Base-by-base conservation (phyloP, 2,113 vertebrate species). In the Forbesichthys agassizii region DNA sequence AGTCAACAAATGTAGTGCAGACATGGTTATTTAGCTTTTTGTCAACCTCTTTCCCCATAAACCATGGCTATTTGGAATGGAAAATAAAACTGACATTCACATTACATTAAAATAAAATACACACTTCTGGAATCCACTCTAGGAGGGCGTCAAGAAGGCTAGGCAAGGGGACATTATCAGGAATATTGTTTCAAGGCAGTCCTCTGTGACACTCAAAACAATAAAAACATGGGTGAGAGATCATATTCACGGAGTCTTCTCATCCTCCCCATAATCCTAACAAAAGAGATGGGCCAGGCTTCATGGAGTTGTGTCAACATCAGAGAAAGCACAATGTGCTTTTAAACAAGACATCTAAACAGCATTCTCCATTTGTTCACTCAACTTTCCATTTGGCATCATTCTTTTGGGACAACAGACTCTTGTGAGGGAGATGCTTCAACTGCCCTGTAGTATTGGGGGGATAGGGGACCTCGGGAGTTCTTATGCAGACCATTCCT, bases 1-100 rank as follows among this genome's bases (percentile, higher is more conserved):
- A 79, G 78, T 86, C 69, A 85, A 84, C 79, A 81, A 87, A 88
- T 87, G 87, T 92, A 92, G 91, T 92, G 92, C 91, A 92, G 89
- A 90, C 86, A 81, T 80, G 85, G 74, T 42, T 85, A 64, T 87
- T 68, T 79, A 85, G 87, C 85, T 84, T 81, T 70, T 77, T 66
- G 57, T 75, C 75, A 71, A 62, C 79, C 73, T 68, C 68, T 75
- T 77, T 84, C 81, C 79, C 77, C 66, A 76, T 68, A 81, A 84
- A 88, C 69, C 88, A 92, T 90, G 92, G 88, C 90, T 86, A 86
- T 90, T 89, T 90, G 85, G 84, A 89, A 89, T 86, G 84, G 55
- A 80, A 68, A 74, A 55, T 49, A 68, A 74, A 81, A 75, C 66
- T 75, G 72, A 79, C 79, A 73, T 91, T 92, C 89, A 93, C 90